A percentile compares a stretch with the other conserved stretches of the same genome.
Conservation (phyloP, 2,888 invertebrate genomes). For the Sarcophaga carnaria region DNA sequence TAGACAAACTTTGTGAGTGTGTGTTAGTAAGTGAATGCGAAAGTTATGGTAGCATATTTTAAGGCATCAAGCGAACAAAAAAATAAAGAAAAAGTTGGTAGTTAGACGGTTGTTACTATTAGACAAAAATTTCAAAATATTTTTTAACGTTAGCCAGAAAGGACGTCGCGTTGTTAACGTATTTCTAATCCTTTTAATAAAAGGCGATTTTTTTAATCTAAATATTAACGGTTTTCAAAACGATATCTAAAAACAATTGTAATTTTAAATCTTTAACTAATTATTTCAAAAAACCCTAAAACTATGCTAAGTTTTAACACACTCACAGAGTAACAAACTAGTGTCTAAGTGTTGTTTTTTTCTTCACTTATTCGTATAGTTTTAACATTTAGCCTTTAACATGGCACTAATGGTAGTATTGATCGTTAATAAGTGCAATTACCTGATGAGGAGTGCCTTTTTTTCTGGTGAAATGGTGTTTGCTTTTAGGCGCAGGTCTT, state of each 20-base stretch:
- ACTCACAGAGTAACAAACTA: too few species aligned
- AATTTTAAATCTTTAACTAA: neutral
- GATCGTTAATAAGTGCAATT: constrained; percentile 68
- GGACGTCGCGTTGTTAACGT: constrained; percentile 45
- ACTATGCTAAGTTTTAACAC: too few species aligned
- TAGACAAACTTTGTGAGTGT: neutral
- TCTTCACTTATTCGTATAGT: neutral
- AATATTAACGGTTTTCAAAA: too few species aligned
- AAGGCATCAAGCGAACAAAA: constrained; percentile 44
- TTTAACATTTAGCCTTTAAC: neutral
- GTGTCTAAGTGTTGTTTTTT: too few species aligned
- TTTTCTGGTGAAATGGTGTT: constrained; percentile 33
- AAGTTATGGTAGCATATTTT: constrained; percentile 51
- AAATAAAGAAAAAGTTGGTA: constrained; percentile 43
- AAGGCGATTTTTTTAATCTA: too few species aligned
- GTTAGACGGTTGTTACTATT: constrained; percentile 57
- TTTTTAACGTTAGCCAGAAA: constrained; percentile 65
- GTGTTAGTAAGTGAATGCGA: neutral
- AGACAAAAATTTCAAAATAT: constrained; percentile 65
- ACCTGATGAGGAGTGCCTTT: constrained; percentile 60
- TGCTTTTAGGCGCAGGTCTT: constrained; percentile 69
- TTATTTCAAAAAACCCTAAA: neutral
- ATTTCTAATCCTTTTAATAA: neutral
- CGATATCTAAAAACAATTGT: neutral
- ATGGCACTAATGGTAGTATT: constrained; percentile 35